These are phyloP conservation scores for Crotalus horridus DNA, from an alignment of 2,113 vertebrate species.

Conservation along the genomic window DNA sequence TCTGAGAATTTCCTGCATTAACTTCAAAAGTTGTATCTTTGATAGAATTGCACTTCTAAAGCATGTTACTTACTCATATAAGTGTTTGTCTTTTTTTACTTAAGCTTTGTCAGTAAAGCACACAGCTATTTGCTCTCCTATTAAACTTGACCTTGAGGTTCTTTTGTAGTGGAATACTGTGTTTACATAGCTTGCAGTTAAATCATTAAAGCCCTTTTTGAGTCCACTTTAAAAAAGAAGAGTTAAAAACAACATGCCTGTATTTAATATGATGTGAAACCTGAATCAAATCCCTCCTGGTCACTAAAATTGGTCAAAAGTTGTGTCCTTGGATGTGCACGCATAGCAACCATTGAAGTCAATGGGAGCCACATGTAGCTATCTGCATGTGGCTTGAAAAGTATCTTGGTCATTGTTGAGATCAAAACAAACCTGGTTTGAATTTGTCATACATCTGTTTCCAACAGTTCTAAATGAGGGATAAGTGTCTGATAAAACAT, in stretches of 20 bases:
- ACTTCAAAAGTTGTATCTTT: fast-evolving
- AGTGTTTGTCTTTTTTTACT: not conserved
- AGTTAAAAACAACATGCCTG: slow-evolving; percentile 9
- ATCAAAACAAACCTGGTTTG: slow-evolving; percentile 32
- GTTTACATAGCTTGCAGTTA: slow-evolving; percentile 38
- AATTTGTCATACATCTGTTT: slow-evolving; percentile 47
- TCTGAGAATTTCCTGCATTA: not conserved
- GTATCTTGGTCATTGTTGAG: slow-evolving; percentile 21
- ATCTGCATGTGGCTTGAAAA: slow-evolving; percentile 42
- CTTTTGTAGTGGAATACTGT: not conserved
- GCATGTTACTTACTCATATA: slow-evolving; percentile 24
- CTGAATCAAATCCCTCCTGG: not conserved
- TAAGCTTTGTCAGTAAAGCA: slow-evolving; percentile 4
- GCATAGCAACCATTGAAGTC: slow-evolving; percentile 58
- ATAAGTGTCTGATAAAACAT: slow-evolving; percentile 31
- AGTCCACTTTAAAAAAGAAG: not conserved
- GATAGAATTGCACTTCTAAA: slow-evolving; percentile 16
- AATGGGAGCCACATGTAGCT: slow-evolving; percentile 58
- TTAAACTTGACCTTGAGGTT: slow-evolving; percentile 32
- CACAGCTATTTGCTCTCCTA: slow-evolving; percentile 22
- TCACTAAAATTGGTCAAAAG: slow-evolving; percentile 44
- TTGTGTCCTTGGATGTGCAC: slow-evolving; percentile 38
- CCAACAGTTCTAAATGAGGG: slow-evolving; percentile 30
- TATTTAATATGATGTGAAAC: slow-evolving; percentile 9
- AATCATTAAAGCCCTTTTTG: not conserved